Conservation (phyloP, 2,113 vertebrate genomes). For the Phrynosoma platyrhinos region DNA sequence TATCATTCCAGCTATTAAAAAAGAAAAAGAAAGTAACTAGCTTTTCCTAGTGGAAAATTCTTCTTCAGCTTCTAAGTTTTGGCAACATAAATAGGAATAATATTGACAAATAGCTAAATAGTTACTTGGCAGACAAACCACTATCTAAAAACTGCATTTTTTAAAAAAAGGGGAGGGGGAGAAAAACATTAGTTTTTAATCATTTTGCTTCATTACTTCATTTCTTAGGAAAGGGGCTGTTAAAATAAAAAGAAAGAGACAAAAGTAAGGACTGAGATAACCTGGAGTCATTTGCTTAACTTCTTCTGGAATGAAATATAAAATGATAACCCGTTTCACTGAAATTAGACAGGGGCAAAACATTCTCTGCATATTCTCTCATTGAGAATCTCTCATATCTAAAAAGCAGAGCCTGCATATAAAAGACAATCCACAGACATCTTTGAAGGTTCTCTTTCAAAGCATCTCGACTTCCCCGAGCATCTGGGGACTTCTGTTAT, state of each 20-base stretch:
- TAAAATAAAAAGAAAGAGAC: conserved; percentile 42
- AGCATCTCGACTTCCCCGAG: conserved; percentile 84
- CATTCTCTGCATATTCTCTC: conserved; percentile 64
- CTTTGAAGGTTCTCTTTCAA: conserved; percentile 99
- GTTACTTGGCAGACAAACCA: too few species aligned
- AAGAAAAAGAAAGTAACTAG: conserved; percentile 45
- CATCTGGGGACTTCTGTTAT: conserved; percentile 96
- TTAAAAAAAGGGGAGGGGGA: background rate
- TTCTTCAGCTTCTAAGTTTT: conserved; percentile 60
- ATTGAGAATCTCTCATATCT: conserved; percentile 71
- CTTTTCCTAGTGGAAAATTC: conserved; percentile 41
- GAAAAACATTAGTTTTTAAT: conserved; percentile 38
- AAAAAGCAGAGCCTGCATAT: conserved; percentile 85
- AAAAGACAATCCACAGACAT: conserved; percentile 94
- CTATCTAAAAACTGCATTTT: background rate
- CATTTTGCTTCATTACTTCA: conserved; percentile 43
- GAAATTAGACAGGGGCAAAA: conserved; percentile 67
- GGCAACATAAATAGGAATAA: conserved; percentile 51
- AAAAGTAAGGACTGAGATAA: conserved; percentile 71
- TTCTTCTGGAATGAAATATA: conserved; percentile 64
- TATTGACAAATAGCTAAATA: conserved; percentile 30
- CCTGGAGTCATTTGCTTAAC: conserved; percentile 68
- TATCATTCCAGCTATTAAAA: conserved; percentile 56
- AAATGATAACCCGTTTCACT: conserved; percentile 65
- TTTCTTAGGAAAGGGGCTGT: conserved; percentile 34